Evolutionary conservation across 2,888 invertebrate genomes (phyloP), one percentile per base, ranked within the genome.

Genomic region (Chrysodeixis includens): DNA sequence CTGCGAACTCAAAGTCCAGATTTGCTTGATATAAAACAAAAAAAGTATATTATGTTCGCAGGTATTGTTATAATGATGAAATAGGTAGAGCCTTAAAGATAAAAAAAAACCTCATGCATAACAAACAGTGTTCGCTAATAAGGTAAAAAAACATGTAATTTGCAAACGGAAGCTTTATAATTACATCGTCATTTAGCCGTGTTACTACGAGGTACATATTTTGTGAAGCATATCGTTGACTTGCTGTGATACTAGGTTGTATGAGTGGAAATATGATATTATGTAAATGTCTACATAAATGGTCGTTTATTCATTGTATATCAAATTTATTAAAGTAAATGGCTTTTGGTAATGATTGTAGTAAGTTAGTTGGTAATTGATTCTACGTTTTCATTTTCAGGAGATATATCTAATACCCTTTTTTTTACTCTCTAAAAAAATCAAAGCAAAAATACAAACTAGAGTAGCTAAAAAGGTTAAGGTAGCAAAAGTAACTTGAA

Each of bases 101-200:
- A 66, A 61, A 69, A 76, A 73, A 66, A 49, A 63, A 52, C 52
- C 20, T 7, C 52, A 70, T 58, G 54, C 58, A 71, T 76, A 73
- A 77, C 62, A 77, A 71, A 68, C 56, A 75, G 18, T 61, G 54
- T 66, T 66, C 26, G 55, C 63, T 79, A 76, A 78, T 81, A 71
- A 72, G 65, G 49, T 66, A 69, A 71, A 79, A 78, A 82, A 81
- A 79, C 62, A 67, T 66, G 75, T 62, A 66, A 81, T 76, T 76
- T 82, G 58, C 75, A 62, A 79, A 76, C 78, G 78, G 82, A 81
- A 77, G 83, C 71, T 61, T 65, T 66, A 70, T 76, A 78, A 78
- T 79, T 76, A 74, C 64, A 70, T 49, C 62, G 70, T 76, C 69
- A 72, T 70, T 70, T 69, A 72, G 64, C 30, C 51, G 51, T 60